These are phyloP conservation scores for Scalopus aquaticus DNA, from an alignment of 2,113 vertebrate genomes.

Conservation along the genomic window DNA sequence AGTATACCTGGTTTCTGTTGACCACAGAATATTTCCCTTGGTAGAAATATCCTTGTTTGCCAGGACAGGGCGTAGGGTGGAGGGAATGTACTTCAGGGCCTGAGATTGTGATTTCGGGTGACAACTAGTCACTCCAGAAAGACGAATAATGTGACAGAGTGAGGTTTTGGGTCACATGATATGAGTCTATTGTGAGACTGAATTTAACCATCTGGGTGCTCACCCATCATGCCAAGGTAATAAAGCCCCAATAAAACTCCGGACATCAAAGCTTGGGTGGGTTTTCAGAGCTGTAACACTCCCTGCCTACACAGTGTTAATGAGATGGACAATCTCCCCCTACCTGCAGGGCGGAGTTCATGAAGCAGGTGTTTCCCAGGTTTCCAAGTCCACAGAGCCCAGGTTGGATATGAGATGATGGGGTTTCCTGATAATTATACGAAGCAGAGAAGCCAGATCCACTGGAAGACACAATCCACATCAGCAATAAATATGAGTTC, in stretches of 20 bases:
- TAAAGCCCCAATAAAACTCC: background rate
- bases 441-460: slow-evolving; percentile 92
- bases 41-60: background rate
- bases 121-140: background rate
- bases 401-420: slow-evolving; percentile 88
- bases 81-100: too few species aligned
- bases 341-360: slow-evolving; percentile 99
- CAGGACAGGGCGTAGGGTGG: too few species aligned
- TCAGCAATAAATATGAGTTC: slow-evolving; percentile 3
- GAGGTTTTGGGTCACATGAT: background rate
- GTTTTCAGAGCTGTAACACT: background rate
- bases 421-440: slow-evolving; percentile 93
- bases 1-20: background rate
- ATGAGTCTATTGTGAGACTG: background rate
- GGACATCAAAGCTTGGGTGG: background rate
- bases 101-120: background rate
- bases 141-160: background rate
- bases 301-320: background rate
- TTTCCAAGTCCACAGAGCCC: slow-evolving; percentile 97
- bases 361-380: slow-evolving; percentile 98
- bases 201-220: background rate
- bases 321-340: background rate
- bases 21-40: background rate
- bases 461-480: slow-evolving; percentile 84
- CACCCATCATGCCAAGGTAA: background rate